phyloP scores from a whole-genome alignment of 1,140 invertebrate genomes.

The Sitodiplosis mosellana region DNA sequence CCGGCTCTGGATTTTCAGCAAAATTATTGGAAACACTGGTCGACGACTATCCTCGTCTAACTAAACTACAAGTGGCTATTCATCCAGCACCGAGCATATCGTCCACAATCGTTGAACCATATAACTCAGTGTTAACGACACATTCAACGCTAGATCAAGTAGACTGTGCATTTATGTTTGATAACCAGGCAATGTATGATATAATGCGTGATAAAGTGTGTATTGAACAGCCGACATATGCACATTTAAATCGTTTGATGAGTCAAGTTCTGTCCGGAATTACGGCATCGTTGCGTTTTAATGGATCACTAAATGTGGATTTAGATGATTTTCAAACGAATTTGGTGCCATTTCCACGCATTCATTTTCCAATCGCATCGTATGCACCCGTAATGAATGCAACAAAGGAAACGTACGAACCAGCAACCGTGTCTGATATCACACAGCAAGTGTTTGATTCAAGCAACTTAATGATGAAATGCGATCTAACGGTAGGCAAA shows the following conservation, averaged over 20 bases:
- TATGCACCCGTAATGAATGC: conserved; percentile 48
- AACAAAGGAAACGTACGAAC: conserved; percentile 43
- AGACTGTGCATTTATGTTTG: conserved; percentile 58
- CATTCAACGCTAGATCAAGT: conserved; percentile 49
- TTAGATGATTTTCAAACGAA: conserved; percentile 56
- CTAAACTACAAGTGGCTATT: conserved; percentile 50
- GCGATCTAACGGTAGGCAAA: no score
- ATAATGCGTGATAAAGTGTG: conserved; percentile 44
- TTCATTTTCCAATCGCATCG: conserved; percentile 50
- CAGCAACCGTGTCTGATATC: conserved; percentile 41
- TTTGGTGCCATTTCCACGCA: conserved; percentile 43
- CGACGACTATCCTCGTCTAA: conserved; percentile 42
- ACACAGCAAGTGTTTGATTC: conserved; percentile 20
- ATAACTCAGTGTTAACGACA: conserved; percentile 56
- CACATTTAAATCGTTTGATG: conserved; percentile 46
- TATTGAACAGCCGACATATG: conserved; percentile 46
- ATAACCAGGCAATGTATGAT: conserved; percentile 64
- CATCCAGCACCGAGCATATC: conserved; percentile 50
- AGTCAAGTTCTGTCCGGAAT: conserved; percentile 46
- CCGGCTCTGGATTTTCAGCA: conserved; percentile 54
- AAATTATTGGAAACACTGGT: conserved; percentile 43
- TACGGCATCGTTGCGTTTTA: conserved; percentile 54
- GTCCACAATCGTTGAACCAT: conserved; percentile 64
- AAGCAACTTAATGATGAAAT: no score
- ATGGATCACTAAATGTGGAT: conserved; percentile 58